These are phyloP conservation scores for Siderastrea siderea DNA, from an alignment of 92 coral and sea anemone species.

Conservation along the genomic window DNA sequence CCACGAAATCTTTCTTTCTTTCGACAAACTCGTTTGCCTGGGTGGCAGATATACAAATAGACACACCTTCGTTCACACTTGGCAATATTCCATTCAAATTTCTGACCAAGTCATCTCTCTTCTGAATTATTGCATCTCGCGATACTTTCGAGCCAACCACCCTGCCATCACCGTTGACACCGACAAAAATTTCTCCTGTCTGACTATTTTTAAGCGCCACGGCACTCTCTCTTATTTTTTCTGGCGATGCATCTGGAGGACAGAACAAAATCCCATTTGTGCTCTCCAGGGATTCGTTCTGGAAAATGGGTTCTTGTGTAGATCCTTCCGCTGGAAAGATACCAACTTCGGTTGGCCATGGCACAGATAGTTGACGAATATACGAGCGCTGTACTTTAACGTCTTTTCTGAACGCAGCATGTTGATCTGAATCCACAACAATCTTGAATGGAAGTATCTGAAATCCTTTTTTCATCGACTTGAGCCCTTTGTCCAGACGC, in stretches of 20 bases:
- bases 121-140: constrained; percentile 36
- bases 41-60: constrained; percentile 59
- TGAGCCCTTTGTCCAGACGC: constrained; percentile 26
- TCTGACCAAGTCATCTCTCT: constrained; percentile 70
- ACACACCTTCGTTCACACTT: constrained; percentile 44
- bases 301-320: constrained; percentile 49
- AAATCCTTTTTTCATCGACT: constrained; percentile 34
- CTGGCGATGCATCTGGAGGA: constrained; percentile 24
- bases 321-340: constrained; percentile 60
- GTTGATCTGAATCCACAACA: constrained; percentile 74
- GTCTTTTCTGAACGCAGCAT: constrained; percentile 70
- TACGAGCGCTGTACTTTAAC: constrained; percentile 38
- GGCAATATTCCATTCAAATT: constrained; percentile 74
- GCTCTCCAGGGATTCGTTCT: constrained; percentile 55
- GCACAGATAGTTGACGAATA: constrained; percentile 74
- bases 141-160: constrained; percentile 46
- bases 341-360: constrained; percentile 67
- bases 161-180: constrained; percentile 64
- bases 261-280: constrained; percentile 54
- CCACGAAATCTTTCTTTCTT: constrained; percentile 66
- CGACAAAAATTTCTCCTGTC: constrained; percentile 78
- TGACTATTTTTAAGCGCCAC: constrained; percentile 80
- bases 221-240: constrained; percentile 51
- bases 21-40: constrained; percentile 54
- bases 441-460: constrained; percentile 62